These are phyloP conservation scores for Lamprotornis superbus DNA, from an alignment of 2,113 vertebrate genomes.

Conservation along the genomic window DNA sequence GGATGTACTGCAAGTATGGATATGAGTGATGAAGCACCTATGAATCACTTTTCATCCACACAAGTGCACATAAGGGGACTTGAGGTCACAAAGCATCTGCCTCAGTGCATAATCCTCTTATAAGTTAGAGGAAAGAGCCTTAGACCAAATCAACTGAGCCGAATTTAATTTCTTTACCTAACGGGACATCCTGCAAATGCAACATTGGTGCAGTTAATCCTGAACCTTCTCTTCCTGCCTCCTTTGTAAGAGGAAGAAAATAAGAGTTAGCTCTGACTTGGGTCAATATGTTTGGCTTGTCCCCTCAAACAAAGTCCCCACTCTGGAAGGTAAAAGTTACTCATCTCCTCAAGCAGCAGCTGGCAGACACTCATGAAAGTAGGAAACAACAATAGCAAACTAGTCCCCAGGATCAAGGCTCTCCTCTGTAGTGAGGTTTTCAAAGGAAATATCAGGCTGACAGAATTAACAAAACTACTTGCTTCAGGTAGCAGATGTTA, in stretches of 20 bases:
- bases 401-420: not conserved
- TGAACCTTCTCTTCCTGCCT: not conserved
- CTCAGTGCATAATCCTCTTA: not conserved
- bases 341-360: not conserved
- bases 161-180: not conserved
- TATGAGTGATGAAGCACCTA: not conserved
- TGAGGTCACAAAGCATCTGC: not conserved
- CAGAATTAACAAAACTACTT: not conserved
- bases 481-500: not conserved
- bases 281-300: not conserved
- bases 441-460: not conserved
- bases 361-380: not conserved
- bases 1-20: fast-evolving
- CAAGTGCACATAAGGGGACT: not conserved
- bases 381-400: not conserved
- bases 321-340: not conserved
- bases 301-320: not conserved
- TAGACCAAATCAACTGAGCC: not conserved
- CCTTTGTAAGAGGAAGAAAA: not conserved
- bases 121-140: not conserved
- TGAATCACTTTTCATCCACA: not conserved
- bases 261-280: not conserved
- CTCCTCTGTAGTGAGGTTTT: not conserved
- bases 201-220: not conserved
- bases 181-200: not conserved